Base-by-base conservation (phyloP, 2,888 invertebrate genomes). In the Microctonus aethiopoides region DNA sequence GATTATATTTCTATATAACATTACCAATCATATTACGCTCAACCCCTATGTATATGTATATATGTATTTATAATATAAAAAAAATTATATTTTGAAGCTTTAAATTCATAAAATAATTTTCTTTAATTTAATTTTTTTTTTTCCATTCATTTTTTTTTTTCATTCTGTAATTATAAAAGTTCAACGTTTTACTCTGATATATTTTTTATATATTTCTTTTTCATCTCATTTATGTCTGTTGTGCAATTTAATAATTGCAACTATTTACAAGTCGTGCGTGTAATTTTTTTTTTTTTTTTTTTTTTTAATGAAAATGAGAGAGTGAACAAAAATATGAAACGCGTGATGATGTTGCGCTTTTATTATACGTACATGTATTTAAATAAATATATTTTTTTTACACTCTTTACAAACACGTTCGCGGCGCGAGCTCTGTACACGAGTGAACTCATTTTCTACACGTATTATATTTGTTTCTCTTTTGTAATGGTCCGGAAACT, bases 401-500 rank as follows among this genome's bases (percentile, higher is more conserved):
- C 51, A n/a, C 10, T 24, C 26, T 39, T 54, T 56, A 39, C 11
- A 24, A 34, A 65, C 65, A 54, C 36, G 34, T 34, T 65, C 24
- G n/a, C n/a, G 16, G 7, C 16, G 16, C 46, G 16, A 46, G 46
- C n/a, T 46, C 46, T 46, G 16, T 46, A 7, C 46, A 16, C 16
- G 46, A 7, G 20, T 46, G 9, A 16, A 62, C 54, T 36, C 65
- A 16, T 36, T 65, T 65, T 65, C 26, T 56, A 65, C 34, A 65
- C 34, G 54, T 39, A 65, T 65, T 65, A 65, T 57, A 65, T 65
- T 56, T 65, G 54, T 65, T 65, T 65, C 56, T 56, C 39, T 65
- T 65, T 65, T 65, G 65, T 65, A 65, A 63, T 39, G 54, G 54
- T 39, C 22, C 36, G 36, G 36, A 56, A 65, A 65, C 57, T 54